Percentiles rank a stretch among this genome's conserved stretches.
These are phyloP conservation scores for Drosophila punjabiensis DNA, from an alignment of 1,140 invertebrate species.

Conservation along the genomic window DNA sequence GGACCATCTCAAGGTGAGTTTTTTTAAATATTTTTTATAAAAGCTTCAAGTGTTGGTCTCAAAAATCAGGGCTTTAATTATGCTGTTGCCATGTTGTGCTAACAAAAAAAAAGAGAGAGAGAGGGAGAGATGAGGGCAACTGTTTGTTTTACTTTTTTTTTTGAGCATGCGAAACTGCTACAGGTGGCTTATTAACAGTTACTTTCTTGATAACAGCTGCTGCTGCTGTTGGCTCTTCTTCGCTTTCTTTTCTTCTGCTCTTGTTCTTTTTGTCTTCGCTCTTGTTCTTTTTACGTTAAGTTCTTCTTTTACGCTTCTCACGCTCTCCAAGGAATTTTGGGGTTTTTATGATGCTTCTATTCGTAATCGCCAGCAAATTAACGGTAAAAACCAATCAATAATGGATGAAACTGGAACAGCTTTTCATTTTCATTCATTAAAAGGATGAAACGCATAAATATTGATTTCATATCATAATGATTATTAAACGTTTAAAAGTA, in stretches of 20 bases:
- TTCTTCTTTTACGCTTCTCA: constrained; percentile 33
- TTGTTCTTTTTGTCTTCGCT: constrained; percentile 4
- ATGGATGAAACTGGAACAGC: not conserved
- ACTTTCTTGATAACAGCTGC: constrained; percentile 59
- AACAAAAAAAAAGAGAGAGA: constrained; percentile 8
- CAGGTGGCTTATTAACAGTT: constrained; percentile 62
- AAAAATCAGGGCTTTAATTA: constrained; percentile 23
- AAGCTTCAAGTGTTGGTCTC: not conserved
- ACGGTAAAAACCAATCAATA: constrained; percentile 19
- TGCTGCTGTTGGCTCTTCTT: constrained; percentile 8
- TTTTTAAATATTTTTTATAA: not conserved
- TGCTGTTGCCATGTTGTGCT: constrained; percentile 24
- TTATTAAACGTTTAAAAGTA: not conserved
- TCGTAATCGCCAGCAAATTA: constrained; percentile 28
- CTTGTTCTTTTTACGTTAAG: constrained; percentile 22
- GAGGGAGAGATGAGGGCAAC: constrained; percentile 5
- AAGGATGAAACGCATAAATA: not conserved
- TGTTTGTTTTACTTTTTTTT: constrained; percentile 38
- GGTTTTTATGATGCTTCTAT: not conserved
- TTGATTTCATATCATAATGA: not conserved
- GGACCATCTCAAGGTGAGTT: constrained; percentile 30
- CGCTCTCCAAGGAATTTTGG: constrained; percentile 24
- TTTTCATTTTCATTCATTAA: constrained; percentile 28
- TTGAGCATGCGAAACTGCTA: constrained; percentile 49
- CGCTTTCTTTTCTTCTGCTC: constrained; percentile 9